Base-by-base conservation (phyloP, 2,888 invertebrate species). In the Lagria hirta region DNA sequence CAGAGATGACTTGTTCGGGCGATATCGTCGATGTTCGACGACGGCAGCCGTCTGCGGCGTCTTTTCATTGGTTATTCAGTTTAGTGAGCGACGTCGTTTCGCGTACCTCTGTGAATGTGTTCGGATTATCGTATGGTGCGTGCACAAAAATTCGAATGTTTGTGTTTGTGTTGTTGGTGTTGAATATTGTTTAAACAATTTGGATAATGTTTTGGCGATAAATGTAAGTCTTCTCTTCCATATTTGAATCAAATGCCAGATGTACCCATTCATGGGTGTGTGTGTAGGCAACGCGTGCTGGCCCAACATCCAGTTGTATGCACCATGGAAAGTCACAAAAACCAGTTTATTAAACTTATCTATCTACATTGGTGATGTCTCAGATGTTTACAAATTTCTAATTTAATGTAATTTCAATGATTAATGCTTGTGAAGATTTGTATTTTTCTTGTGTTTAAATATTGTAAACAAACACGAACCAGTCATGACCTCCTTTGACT, bases 31-130 rank as follows among this genome's bases (percentile, higher is more conserved):
- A 10, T 17, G 11, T 30, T 33, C 40, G 35, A 21, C 13, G 35
- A 18, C 24, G 15, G 5, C 36, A 37, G 27, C 37, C 43, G 20
- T 43, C 26, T 34, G 35, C 45, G 15, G 40, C n/a, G 29, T 38
- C 30, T 12, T 32, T 43, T 37, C 40, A 29, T 45, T 40, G n/a
- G 33, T 45, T 35, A 45, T 45, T 45, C 40, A 45, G 45, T 45
- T 45, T 34, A 34, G 45, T 45, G 40, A 45, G 45, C 40, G 40
- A 15, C 34, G 40, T 21, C 32, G 32, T n/a, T 15, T 4, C 12
- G 33, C 15, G 17, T 38, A 40, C 21, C 20, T 18, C 13, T 8
- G 29, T 16, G 18, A 21, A 22, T 37, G 23, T 18, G 45, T 34
- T 27, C 44, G 45, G 35, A 35, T 35, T 17, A 28, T 37, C 44